A percentile compares a stretch with the other conserved stretches of the same genome.
Evolutionary conservation across 2,888 invertebrate species (phyloP).

Genomic region (Drosophila putrida): DNA sequence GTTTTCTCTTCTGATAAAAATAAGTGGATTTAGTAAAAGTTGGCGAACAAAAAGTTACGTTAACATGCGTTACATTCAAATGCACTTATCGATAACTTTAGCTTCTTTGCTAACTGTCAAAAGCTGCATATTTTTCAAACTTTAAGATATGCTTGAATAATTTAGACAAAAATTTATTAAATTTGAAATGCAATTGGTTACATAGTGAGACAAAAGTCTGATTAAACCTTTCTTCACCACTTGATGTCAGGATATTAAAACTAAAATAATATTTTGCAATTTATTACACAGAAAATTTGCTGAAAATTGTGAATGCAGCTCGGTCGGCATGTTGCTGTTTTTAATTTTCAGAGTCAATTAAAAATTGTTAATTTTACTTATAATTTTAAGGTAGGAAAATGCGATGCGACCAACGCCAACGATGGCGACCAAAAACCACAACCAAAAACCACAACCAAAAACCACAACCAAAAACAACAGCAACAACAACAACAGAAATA

Average conservation of each 20-base stretch:
- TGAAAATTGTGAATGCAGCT: conserved; percentile 50
- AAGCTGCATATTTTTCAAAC: not conserved
- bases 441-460: not conserved
- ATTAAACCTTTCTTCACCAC: not conserved
- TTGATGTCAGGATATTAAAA: conserved; percentile 9
- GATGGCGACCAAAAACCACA: conserved; percentile 15
- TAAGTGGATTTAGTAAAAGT: too few species aligned
- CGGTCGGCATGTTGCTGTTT: conserved; percentile 54
- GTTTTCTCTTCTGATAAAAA: too few species aligned
- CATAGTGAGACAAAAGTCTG: not conserved
- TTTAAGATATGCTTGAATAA: not conserved
- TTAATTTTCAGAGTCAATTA: conserved; percentile 79
- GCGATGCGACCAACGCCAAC: conserved; percentile 54
- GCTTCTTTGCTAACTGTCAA: not conserved
- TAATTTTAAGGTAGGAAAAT: conserved; percentile 76
- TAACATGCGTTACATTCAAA: not conserved
- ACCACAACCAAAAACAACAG: conserved; percentile 8
- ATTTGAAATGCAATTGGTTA: not conserved
- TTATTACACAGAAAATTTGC: conserved; percentile 56
- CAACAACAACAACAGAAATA: conserved; percentile 13
- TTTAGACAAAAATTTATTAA: not conserved
- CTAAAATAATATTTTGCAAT: conserved; percentile 64
- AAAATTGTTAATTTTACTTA: conserved; percentile 79
- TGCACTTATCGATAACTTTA: conserved; percentile 3
- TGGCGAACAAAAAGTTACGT: too few species aligned